A percentile compares a stretch with the other conserved stretches of the same genome.
Conservation (phyloP, 1,140 invertebrate species). For the Euglossa dilemma region DNA sequence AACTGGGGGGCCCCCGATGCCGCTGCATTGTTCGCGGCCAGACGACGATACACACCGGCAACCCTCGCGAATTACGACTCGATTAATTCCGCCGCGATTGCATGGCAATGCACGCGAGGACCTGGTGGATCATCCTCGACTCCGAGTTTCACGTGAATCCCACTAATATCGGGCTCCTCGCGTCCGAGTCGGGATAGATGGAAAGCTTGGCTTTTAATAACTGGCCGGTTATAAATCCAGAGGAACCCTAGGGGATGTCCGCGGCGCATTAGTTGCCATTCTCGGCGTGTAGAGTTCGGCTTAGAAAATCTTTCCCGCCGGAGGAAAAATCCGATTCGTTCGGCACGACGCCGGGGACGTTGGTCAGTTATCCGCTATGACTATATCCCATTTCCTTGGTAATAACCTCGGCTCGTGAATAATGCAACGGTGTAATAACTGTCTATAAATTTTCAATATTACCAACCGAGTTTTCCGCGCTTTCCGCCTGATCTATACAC, state of each 20-base stretch:
- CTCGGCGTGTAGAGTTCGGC: not conserved
- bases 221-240: not conserved
- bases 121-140: not conserved
- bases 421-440: too few species aligned
- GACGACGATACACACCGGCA: slow-evolving; percentile 21
- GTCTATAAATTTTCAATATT: too few species aligned
- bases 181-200: not conserved
- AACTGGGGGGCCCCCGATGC: not conserved
- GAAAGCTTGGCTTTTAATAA: not conserved
- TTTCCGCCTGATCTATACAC: too few species aligned
- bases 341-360: too few species aligned
- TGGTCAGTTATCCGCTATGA: too few species aligned
- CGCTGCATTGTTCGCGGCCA: slow-evolving; percentile 2
- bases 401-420: too few species aligned
- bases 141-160: not conserved
- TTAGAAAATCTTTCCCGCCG: not conserved
- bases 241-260: too few species aligned
- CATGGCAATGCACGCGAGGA: not conserved
- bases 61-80: slow-evolving; percentile 27
- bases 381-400: too few species aligned
- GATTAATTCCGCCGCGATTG: slow-evolving; percentile 37
- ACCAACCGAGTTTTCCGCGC: too few species aligned
- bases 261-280: not conserved
- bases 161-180: not conserved
- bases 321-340: not conserved